These are phyloP conservation scores for Microcebus ravelobensis DNA, from an alignment of 2,113 vertebrate species.

Conservation along the genomic window DNA sequence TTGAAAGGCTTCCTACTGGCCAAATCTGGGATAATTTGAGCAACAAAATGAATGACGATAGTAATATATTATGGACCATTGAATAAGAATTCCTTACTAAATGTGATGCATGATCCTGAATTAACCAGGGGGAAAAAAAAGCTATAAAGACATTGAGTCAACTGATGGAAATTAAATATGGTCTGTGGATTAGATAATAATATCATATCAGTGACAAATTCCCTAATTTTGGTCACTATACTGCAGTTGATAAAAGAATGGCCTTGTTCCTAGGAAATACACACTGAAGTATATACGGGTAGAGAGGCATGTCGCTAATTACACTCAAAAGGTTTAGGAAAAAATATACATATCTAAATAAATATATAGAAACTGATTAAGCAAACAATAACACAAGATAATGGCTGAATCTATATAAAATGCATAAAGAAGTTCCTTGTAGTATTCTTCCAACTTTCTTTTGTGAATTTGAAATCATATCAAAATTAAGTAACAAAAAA, in stretches of 20 bases:
- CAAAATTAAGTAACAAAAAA: background rate
- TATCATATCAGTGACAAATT: background rate
- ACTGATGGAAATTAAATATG: background rate
- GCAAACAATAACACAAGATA: background rate
- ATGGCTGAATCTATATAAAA: background rate
- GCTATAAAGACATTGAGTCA: background rate
- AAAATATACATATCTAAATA: background rate
- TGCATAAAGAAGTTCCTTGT: background rate
- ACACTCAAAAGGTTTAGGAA: background rate
- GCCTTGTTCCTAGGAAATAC: constrained; percentile 25
- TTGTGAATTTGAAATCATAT: constrained; percentile 21
- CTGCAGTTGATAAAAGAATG: background rate
- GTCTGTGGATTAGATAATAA: background rate
- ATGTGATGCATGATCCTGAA: background rate
- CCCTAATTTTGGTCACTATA: background rate
- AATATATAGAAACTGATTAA: background rate
- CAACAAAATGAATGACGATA: background rate
- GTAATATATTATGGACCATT: background rate
- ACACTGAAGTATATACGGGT: background rate
- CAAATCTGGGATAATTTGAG: background rate
- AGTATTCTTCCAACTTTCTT: background rate
- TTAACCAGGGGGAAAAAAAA: background rate
- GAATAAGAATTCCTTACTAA: constrained; percentile 7
- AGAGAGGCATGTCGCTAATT: background rate
- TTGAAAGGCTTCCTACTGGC: background rate